Evolutionary conservation across 1,140 invertebrate species (phyloP), one percentile per base, ranked within the genome.

Genomic region (Caerostris extrusa): DNA sequence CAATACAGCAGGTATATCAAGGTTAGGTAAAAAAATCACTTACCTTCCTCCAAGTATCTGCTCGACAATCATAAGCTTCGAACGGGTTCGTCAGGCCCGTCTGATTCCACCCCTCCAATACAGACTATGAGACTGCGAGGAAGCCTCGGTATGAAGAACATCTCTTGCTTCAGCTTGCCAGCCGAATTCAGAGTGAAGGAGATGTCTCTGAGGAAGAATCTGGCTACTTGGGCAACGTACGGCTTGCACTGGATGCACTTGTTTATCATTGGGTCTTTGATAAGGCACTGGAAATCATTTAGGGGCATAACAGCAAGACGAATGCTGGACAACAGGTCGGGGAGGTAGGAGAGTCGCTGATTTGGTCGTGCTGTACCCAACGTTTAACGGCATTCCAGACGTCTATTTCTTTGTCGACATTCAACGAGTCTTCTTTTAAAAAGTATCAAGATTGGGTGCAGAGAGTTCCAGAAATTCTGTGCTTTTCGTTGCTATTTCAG

Each of bases 71-170:
- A 96, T 98, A 98, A 8, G 97, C 97, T 96, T 98, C 98, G 17
- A 98, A 96, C 95, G 97, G 97, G 96, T 97, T 98, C 0, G 97
- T 98, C 2, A 98, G 97, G 94, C 97, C 97, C 10, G 97, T 97
- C 8, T 53, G 8, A 77, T 50, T 77, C 71, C 19, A 77, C 12
- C 71, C 71, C 71, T 12, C 71, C 71, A 4, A 77, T 12, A 6
- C 71, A 77, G 34, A 77, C 3, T 4, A 77, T 50, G 10, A 77
- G 12, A 3, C 53, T 34, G 7, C 34, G 71, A 4, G 71, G 71
- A 3, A 97, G 97, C 95, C 97, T 98, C 98, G 98, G 98, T 7
- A 50, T n/a, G n/a, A 87, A 61, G 7, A 87, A 53, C 10, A 5
- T 7, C 17, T 60, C 17, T 12, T n/a, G 19, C 12, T 87, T 50